Conservation (phyloP, 2,888 invertebrate species). For the Linyphia triangularis region DNA sequence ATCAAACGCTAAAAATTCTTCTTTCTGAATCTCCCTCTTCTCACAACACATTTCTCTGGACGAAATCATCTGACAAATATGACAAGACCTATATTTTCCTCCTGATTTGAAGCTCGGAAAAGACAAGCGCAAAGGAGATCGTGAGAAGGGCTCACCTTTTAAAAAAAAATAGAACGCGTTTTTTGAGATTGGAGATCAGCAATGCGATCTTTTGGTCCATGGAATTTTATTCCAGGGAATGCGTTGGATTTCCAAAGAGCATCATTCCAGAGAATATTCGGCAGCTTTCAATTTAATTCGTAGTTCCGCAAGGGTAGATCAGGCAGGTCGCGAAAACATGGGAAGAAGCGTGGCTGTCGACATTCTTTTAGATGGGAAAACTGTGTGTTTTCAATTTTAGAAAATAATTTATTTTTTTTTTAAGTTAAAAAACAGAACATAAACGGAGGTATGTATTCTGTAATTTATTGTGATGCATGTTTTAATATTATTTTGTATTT, state of each 20-base stretch:
- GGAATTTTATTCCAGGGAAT: slow-evolving; percentile 33
- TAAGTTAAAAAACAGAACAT: no score
- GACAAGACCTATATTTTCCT: slow-evolving; percentile 62
- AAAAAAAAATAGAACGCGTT: neutral
- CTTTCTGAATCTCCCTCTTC: neutral
- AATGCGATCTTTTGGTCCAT: slow-evolving; percentile 1
- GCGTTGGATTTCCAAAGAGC: slow-evolving; percentile 1
- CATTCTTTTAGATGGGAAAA: slow-evolving; percentile 9
- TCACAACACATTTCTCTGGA: slow-evolving; percentile 43
- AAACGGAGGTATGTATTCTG: no score
- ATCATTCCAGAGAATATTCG: slow-evolving; percentile 13
- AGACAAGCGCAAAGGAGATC: slow-evolving; percentile 45
- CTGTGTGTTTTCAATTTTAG: neutral
- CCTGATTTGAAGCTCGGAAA: slow-evolving; percentile 48
- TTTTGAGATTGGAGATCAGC: slow-evolving; percentile 16
- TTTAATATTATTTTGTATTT: no score
- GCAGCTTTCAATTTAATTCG: slow-evolving; percentile 50
- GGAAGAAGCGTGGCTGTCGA: slow-evolving; percentile 22
- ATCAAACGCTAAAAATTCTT: slow-evolving; percentile 8
- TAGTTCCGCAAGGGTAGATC: slow-evolving; percentile 2
- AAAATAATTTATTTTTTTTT: no score
- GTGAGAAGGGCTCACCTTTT: slow-evolving; percentile 3
- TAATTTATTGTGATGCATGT: no score
- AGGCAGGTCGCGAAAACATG: neutral
- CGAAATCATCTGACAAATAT: slow-evolving; percentile 59